Conservation (phyloP, 1,140 invertebrate genomes). For the Campodea augens region DNA sequence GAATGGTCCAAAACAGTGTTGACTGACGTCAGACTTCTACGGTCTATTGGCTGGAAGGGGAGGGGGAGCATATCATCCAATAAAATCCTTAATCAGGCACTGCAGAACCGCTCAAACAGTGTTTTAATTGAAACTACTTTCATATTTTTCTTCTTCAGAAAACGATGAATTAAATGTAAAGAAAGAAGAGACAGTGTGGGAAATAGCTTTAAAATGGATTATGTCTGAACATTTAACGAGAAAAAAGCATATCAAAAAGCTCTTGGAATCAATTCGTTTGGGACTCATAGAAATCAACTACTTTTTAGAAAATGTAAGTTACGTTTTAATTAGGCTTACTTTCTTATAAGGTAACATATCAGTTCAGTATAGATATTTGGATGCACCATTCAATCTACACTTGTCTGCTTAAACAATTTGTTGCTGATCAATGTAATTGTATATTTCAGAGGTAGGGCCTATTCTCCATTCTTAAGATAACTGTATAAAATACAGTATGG, state of each 20-base stretch:
- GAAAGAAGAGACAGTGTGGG: slow-evolving; percentile 44
- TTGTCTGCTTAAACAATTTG: not conserved
- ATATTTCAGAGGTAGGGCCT: not conserved
- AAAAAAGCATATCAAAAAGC: slow-evolving; percentile 39
- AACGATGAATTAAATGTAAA: slow-evolving; percentile 44
- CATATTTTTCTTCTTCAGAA: not conserved
- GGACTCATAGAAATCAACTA: slow-evolving; percentile 68
- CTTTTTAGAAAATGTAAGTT: slow-evolving; percentile 40
- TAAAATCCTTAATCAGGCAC: too few species aligned
- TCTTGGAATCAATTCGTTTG: slow-evolving; percentile 61
- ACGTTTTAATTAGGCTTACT: not conserved
- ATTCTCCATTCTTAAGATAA: not conserved
- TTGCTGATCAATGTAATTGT: not conserved
- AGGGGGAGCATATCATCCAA: too few species aligned
- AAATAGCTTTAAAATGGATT: slow-evolving; percentile 40
- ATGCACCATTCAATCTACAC: not conserved
- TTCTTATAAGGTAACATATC: not conserved
- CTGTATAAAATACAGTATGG: not conserved
- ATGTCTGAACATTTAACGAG: slow-evolving; percentile 37
- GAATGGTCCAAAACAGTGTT: too few species aligned
- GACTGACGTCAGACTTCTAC: too few species aligned
- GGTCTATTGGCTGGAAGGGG: too few species aligned
- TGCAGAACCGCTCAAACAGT: not conserved
- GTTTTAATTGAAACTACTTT: not conserved
- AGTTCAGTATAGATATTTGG: not conserved